Conservation (phyloP, 2,888 invertebrate genomes). For the Anticlea derivata region DNA sequence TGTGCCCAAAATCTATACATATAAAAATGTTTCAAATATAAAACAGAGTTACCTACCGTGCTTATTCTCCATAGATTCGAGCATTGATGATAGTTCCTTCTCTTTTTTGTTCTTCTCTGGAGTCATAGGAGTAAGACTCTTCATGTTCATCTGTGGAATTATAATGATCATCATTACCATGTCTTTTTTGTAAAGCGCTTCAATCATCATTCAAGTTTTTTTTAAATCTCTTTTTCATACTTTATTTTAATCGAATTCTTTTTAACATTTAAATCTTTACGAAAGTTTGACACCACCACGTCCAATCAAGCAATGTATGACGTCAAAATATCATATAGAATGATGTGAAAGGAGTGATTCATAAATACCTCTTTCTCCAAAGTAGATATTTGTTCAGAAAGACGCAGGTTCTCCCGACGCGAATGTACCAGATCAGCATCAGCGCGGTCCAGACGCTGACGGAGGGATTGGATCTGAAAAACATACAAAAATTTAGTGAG, state of each 20-base stretch:
- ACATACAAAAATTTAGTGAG: background rate
- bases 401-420: constrained; percentile 90
- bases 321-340: too few species aligned
- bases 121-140: constrained; percentile 83
- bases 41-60: constrained; percentile 86
- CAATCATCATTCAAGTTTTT: too few species aligned
- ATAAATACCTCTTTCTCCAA: constrained; percentile 92
- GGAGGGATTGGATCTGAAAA: constrained; percentile 85
- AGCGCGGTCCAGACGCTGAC: constrained; percentile 90
- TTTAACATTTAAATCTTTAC: too few species aligned
- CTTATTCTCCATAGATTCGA: constrained; percentile 91
- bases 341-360: too few species aligned
- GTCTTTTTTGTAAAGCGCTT: too few species aligned
- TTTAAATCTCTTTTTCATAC: too few species aligned
- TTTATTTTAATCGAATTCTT: too few species aligned
- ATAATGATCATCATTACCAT: constrained; percentile 3
- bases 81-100: constrained; percentile 88
- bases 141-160: constrained; percentile 82
- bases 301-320: too few species aligned
- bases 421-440: constrained; percentile 92
- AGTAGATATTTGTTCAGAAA: constrained; percentile 90
- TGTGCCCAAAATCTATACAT: constrained; percentile 30
- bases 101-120: constrained; percentile 86
- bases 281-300: too few species aligned
- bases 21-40: constrained; percentile 3